Evolutionary conservation across 2,113 vertebrate genomes (phyloP), one percentile per base, ranked within the genome.

Genomic region (Cyprinus carpio): DNA sequence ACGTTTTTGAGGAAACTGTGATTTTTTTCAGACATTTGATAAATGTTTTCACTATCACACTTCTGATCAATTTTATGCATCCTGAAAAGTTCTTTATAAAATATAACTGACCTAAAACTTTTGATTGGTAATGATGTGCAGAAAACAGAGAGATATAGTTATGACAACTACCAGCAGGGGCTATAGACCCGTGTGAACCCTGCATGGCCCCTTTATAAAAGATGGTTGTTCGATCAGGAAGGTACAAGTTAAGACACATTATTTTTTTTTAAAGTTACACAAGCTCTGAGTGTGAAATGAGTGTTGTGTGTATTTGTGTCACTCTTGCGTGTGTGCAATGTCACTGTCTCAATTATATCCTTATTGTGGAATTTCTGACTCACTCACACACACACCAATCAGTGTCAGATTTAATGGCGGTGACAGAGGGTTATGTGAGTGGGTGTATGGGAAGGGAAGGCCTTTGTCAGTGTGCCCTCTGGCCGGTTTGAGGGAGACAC

Each of bases 391-490:
- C 46, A 75, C 60, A 13, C 20, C 37, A 56, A 80, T 49, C 67
- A 84, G 75, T 65, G 83, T 74, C 82, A 86, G 86, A 89, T 89
- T 88, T 72, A 85, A 81, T 72, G 23, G 85, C 84, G 87, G 62
- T 88, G 89, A 90, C 87, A 87, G 85, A 88, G 84, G 81, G 71
- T 60, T 85, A 81, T 88, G 29, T 75, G 60, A 81, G 81, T 83
- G 88, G 40, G 69, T 85, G 88, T 43, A 71, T 37, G 29, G 56
- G 64, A 80, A 87, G 81, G 84, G 58, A 79, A 75, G 37, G 72
- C 29, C 13, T 71, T 84, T 88, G 74, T 83, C 76, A 82, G 29
- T 60, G 56, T 84, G 72, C 72, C 78, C 81, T 67, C 71, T 84
- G 65, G 83, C 77, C 10, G 64, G 65, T 34, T 72, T 80, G 49